phyloP scores from a whole-genome alignment of 2,888 invertebrate species.

The Cantharis rufa region DNA sequence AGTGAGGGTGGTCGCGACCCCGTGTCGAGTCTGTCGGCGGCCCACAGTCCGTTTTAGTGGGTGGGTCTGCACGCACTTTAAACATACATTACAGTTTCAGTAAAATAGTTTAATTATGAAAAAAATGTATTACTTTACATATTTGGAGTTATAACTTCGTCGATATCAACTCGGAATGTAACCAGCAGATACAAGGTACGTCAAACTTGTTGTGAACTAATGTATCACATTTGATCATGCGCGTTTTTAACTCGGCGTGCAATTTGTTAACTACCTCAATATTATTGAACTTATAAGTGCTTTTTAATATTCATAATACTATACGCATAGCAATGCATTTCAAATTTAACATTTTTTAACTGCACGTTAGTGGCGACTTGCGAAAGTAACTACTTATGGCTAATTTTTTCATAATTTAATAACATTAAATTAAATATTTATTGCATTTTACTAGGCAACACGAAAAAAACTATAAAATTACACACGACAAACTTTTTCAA shows the following conservation, averaged over 20 bases:
- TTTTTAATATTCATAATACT: background rate
- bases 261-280: background rate
- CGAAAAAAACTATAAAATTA: background rate
- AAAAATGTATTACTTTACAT: background rate
- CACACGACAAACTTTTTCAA: background rate
- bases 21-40: conserved; percentile 31
- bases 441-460: background rate
- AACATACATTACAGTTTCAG: conserved; percentile 7
- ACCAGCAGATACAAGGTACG: conserved; percentile 11
- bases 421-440: background rate
- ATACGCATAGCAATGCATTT: background rate
- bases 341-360: background rate
- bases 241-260: background rate
- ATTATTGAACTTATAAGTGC: background rate
- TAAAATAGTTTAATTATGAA: background rate
- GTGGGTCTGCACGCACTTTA: conserved; percentile 32
- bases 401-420: background rate
- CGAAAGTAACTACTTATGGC: background rate
- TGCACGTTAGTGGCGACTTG: background rate
- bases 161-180: conserved; percentile 2
- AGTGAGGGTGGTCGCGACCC: conserved; percentile 51
- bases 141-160: conserved; percentile 4
- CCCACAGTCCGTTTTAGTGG: conserved; percentile 40
- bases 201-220: conserved; percentile 1
- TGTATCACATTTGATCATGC: background rate